Conservation (phyloP, 2,888 invertebrate genomes). For the Dasysyrphus tricinctus region DNA sequence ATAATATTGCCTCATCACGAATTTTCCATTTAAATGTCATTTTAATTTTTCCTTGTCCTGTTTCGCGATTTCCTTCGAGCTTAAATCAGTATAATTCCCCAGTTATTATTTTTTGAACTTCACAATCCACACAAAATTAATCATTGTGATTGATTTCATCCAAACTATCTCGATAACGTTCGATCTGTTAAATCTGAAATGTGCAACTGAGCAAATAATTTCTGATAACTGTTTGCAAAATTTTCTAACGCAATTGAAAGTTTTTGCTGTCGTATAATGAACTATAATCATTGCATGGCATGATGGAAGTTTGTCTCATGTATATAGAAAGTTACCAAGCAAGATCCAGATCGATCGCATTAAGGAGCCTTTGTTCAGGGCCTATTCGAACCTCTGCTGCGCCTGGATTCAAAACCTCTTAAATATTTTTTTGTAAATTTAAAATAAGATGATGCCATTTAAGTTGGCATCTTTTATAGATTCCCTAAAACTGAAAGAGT, state of each 20-base stretch:
- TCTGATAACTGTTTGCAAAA: constrained; percentile 58
- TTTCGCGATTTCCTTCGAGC: background rate
- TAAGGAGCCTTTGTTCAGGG: constrained; percentile 43
- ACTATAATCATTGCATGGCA: constrained; percentile 50
- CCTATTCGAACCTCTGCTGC: background rate
- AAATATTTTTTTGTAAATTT: too few relatives aligned
- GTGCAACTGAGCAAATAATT: constrained; percentile 66
- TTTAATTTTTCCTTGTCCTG: constrained; percentile 8
- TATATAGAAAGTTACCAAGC: constrained; percentile 73
- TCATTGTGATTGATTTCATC: constrained; percentile 17
- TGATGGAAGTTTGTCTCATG: constrained; percentile 40
- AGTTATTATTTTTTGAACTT: background rate
- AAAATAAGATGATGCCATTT: too few relatives aligned
- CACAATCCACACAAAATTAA: background rate
- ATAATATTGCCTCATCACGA: constrained; percentile 68
- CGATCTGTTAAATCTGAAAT: constrained; percentile 54
- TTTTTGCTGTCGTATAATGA: constrained; percentile 57
- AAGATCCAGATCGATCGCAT: constrained; percentile 73
- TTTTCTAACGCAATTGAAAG: constrained; percentile 64
- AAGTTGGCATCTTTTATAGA: too few relatives aligned
- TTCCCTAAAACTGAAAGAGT: too few relatives aligned
- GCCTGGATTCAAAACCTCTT: too few relatives aligned
- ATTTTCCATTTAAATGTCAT: constrained; percentile 76
- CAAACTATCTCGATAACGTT: constrained; percentile 45
- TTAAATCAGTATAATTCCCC: background rate